Percentiles rank a stretch among this genome's conserved stretches.
phyloP scores from a whole-genome alignment of 2,113 vertebrate genomes.

The Tursiops truncatus region DNA sequence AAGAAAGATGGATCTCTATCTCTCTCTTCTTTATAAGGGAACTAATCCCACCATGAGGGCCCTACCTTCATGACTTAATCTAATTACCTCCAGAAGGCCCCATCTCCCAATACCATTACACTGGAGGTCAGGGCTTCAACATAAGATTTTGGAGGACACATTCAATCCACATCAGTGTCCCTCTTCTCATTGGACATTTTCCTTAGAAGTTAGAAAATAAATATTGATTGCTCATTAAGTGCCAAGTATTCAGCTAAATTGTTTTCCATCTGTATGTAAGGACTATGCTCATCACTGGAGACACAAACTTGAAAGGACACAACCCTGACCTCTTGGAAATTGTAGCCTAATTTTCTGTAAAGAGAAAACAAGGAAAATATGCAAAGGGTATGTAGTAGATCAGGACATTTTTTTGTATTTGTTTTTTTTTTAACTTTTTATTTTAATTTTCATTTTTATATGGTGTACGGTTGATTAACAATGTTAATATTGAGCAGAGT shows the following conservation, averaged over 20 bases:
- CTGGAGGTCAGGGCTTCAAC: neutral
- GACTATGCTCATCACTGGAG: neutral
- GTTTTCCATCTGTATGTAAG: neutral
- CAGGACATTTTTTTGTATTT: neutral
- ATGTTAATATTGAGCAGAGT: no score
- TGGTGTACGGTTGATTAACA: no score
- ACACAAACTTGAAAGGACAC: neutral
- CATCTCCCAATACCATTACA: neutral
- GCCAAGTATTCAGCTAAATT: neutral
- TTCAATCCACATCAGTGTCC: neutral
- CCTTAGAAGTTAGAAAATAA: neutral
- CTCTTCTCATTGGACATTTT: neutral
- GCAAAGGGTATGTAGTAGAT: neutral
- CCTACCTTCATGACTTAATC: neutral
- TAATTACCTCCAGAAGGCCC: neutral
- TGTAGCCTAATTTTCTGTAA: neutral
- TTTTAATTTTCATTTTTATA: no score
- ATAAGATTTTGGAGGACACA: neutral
- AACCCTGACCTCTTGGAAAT: neutral
- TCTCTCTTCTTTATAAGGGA: neutral
- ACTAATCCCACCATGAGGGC: neutral
- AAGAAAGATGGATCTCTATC: neutral
- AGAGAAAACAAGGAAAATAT: slow-evolving; percentile 5
- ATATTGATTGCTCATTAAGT: neutral
- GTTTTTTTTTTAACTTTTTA: neutral